Percentiles rank a stretch among this genome's conserved stretches.
Evolutionary conservation across 2,797 vertebrate genomes (phyloP).

Genomic region (Presbytis comata): DNA sequence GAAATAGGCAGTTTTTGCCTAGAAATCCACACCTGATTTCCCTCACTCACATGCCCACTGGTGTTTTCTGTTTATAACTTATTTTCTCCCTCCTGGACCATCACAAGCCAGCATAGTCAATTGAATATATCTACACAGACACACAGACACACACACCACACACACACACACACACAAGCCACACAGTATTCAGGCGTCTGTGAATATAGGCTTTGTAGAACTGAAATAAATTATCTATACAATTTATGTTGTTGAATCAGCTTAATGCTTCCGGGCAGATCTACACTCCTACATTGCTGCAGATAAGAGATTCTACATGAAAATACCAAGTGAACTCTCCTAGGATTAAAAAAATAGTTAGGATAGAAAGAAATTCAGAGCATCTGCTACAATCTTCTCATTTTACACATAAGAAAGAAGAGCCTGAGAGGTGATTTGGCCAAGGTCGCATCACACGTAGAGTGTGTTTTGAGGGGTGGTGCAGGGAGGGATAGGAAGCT

Average conservation of each 20-base stretch:
- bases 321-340: neutral
- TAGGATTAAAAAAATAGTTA: neutral
- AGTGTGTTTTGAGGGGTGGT: neutral
- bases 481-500: neutral
- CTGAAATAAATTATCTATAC: constrained; percentile 7
- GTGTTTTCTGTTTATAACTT: neutral
- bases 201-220: constrained; percentile 30
- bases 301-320: neutral
- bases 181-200: neutral
- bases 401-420: neutral
- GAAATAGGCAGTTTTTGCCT: neutral
- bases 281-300: neutral
- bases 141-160: neutral
- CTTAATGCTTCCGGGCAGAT: neutral
- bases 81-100: neutral
- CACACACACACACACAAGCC: neutral
- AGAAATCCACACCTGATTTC: neutral
- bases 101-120: constrained; percentile 12
- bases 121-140: neutral
- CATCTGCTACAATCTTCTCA: neutral
- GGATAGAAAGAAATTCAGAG: neutral
- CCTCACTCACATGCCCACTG: neutral
- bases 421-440: neutral
- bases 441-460: neutral
- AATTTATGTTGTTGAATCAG: constrained; percentile 20